Percentiles rank a stretch among this genome's conserved stretches.
phyloP scores from a whole-genome alignment of 2,888 invertebrate species.

The Petrolisthes cinctipes region DNA sequence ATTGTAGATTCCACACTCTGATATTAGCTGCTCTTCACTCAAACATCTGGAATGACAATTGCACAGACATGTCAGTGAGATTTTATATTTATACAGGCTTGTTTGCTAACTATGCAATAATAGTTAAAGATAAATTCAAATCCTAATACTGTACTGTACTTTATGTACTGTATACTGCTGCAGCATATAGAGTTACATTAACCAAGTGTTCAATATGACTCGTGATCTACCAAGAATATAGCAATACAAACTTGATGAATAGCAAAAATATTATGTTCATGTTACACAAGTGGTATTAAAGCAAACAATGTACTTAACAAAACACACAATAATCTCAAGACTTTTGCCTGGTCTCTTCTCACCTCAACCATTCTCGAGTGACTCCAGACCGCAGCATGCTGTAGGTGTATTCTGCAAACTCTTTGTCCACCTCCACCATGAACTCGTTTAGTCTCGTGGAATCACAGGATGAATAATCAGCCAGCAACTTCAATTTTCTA shows the following conservation, averaged over 20 bases:
- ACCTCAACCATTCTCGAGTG: slow-evolving; percentile 86
- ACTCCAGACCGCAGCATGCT: slow-evolving; percentile 95
- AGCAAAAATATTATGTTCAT: background rate
- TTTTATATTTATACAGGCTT: too few species aligned
- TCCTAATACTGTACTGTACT: too few species aligned
- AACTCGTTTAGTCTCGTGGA: slow-evolving; percentile 90
- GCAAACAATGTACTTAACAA: background rate
- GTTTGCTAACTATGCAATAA: too few species aligned
- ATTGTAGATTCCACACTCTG: slow-evolving; percentile 92
- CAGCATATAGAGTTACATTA: too few species aligned
- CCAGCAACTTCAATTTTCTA: slow-evolving; percentile 92
- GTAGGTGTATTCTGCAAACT: slow-evolving; percentile 96
- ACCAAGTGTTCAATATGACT: too few species aligned
- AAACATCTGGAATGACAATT: slow-evolving; percentile 70
- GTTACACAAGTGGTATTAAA: background rate
- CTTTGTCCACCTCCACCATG: slow-evolving; percentile 84
- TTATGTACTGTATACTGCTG: too few species aligned
- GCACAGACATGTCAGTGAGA: too few species aligned
- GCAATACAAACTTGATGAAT: background rate
- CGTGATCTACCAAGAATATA: too few species aligned
- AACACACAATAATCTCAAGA: background rate
- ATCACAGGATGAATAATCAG: slow-evolving; percentile 95
- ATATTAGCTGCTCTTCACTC: slow-evolving; percentile 90
- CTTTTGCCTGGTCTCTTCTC: background rate
- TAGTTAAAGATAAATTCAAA: too few species aligned